These are phyloP conservation scores for Argopecten irradians DNA, from an alignment of 1,140 invertebrate genomes.

Conservation along the genomic window DNA sequence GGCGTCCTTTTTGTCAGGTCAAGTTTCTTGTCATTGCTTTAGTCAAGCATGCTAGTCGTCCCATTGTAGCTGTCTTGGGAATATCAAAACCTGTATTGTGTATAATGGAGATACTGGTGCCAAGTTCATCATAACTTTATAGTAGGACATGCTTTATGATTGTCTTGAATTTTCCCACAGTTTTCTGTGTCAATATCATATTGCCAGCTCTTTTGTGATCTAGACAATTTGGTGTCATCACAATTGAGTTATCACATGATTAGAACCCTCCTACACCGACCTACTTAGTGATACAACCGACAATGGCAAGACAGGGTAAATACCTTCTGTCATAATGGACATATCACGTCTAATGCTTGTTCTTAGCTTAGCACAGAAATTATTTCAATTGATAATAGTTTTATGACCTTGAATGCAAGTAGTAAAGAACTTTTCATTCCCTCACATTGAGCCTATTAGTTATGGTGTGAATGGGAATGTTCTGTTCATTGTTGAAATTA, in stretches of 20 bases:
- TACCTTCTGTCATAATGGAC: too few species aligned
- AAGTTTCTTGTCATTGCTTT: background rate
- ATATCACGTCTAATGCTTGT: background rate
- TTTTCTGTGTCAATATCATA: constrained; percentile 23
- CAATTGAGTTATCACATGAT: background rate
- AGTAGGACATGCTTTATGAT: constrained; percentile 9
- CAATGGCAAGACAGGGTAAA: too few species aligned
- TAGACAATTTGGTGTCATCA: background rate
- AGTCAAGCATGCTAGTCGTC: constrained; percentile 14
- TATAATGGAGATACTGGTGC: background rate
- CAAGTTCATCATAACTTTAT: constrained; percentile 11
- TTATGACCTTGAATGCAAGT: background rate
- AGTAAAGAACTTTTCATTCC: background rate
- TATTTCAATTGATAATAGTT: background rate
- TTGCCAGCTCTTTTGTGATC: background rate
- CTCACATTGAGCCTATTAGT: background rate
- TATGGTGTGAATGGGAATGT: constrained; percentile 1
- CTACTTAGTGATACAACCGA: constrained; percentile 21
- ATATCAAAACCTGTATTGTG: background rate
- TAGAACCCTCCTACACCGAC: background rate
- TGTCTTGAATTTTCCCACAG: constrained; percentile 16
- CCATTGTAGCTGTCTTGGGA: constrained; percentile 5
- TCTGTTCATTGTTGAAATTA: background rate
- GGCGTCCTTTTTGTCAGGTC: background rate
- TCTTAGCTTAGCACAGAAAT: too few species aligned